These are phyloP conservation scores for Otolemur garnettii DNA, from an alignment of 2,113 vertebrate species.

Conservation along the genomic window DNA sequence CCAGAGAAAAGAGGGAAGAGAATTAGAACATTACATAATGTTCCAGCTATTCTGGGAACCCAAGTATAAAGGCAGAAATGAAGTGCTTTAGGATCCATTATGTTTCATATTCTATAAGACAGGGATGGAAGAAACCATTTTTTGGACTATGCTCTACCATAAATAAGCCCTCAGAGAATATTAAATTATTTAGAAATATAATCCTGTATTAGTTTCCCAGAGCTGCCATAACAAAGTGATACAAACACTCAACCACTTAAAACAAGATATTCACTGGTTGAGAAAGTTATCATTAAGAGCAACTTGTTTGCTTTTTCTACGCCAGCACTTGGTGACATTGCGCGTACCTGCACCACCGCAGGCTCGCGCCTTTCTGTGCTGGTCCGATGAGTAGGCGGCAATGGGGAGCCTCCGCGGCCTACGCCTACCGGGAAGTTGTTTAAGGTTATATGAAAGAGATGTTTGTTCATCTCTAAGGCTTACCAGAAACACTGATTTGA, in stretches of 20 bases:
- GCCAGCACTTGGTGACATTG: neutral
- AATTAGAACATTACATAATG: neutral
- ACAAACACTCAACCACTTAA: neutral
- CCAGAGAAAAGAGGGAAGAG: neutral
- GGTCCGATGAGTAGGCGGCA: constrained; percentile 28
- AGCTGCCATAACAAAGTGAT: neutral
- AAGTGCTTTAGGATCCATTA: neutral
- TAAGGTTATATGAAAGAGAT: constrained; percentile 80
- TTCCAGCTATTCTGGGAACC: neutral
- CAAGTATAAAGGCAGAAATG: neutral
- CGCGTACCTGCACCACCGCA: accelerated
- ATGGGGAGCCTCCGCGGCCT: constrained; percentile 78
- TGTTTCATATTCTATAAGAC: neutral
- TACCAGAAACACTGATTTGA: constrained; percentile 52
- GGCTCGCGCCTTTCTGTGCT: accelerated
- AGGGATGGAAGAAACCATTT: neutral
- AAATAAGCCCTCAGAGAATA: neutral
- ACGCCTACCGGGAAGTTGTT: constrained; percentile 76
- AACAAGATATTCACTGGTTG: neutral
- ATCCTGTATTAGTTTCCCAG: neutral
- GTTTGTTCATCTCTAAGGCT: constrained; percentile 63
- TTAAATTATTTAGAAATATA: neutral
- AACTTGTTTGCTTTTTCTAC: neutral
- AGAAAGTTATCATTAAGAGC: too few relatives aligned
- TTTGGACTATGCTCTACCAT: neutral